Evolutionary conservation across 2,797 vertebrate species (phyloP).

Genomic region (Knipowitschia caucasica): DNA sequence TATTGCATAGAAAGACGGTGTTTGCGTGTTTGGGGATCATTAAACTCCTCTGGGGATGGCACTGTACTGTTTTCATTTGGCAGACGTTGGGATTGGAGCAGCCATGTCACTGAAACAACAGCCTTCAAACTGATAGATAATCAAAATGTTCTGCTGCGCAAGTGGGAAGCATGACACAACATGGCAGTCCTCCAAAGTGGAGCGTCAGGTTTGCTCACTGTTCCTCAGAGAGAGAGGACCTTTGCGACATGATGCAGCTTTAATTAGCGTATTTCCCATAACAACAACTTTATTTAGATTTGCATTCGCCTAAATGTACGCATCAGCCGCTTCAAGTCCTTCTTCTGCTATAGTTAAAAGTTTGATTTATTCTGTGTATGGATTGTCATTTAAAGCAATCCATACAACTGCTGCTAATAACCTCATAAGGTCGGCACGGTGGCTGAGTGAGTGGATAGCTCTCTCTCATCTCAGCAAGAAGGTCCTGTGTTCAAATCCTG

Average conservation of each 20-base stretch:
- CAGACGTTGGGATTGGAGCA: slow-evolving; percentile 50
- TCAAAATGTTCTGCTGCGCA: slow-evolving; percentile 44
- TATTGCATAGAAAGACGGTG: slow-evolving; percentile 14
- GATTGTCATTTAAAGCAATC: neutral
- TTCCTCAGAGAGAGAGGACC: slow-evolving; percentile 31
- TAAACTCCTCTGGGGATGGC: slow-evolving; percentile 63
- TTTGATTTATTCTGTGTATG: too few relatives aligned
- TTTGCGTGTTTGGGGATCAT: slow-evolving; percentile 52
- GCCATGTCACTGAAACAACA: slow-evolving; percentile 59
- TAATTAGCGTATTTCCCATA: slow-evolving; percentile 44
- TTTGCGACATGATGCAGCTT: slow-evolving; percentile 38
- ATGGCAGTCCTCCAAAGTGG: slow-evolving; percentile 41
- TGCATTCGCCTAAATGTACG: slow-evolving; percentile 7
- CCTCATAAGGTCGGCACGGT: too few relatives aligned
- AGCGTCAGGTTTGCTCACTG: slow-evolving; percentile 39
- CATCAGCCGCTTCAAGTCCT: slow-evolving; percentile 1
- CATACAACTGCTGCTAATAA: neutral
- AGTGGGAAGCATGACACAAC: slow-evolving; percentile 43
- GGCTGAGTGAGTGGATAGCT: neutral
- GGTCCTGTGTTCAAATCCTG: too few relatives aligned
- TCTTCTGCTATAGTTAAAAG: slow-evolving; percentile 4
- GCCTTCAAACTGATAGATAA: slow-evolving; percentile 58
- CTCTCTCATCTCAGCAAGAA: too few relatives aligned
- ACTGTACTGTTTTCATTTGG: slow-evolving; percentile 62
- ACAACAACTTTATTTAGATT: slow-evolving; percentile 23